Base-by-base conservation (phyloP, 1,140 invertebrate species). In the Drosophila yakuba region DNA sequence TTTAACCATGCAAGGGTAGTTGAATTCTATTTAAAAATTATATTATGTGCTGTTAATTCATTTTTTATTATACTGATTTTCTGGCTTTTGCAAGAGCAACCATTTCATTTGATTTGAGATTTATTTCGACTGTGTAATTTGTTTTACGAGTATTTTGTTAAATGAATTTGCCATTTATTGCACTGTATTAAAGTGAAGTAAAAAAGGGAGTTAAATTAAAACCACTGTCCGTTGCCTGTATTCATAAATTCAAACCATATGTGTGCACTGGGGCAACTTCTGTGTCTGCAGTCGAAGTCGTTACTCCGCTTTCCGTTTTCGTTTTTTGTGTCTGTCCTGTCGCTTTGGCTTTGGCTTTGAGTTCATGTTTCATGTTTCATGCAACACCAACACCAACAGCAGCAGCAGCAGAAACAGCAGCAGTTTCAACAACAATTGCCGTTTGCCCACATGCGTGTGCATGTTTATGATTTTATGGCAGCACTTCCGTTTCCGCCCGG, bases 391-490 rank as follows among this genome's bases (percentile, higher is more conserved):
- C 39, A 39, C 12, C 47, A 48, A 23, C 47, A n/a, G 5, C 47
- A 48, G 48, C 17, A 17, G 74, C 67, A 73, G 78, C n/a, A n/a
- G n/a, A 8, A 32, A 10, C 74, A 57, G 32, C 55, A 69, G 74
- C 67, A 73, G 78, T 64, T 61, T 63, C 69, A 63, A 45, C 71
- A 66, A 69, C 66, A 81, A 78, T 48, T 74, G 56, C 63, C 63
- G 68, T 60, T 60, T 73, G 79, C 76, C 67, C 72, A 80, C 69
- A 88, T 80, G 80, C 69, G 84, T 80, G 85, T 89, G 84, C 84
- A 90, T 89, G 84, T 85, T 89, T 89, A 89, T 89, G 84, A 89
- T 90, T 89, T 90, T 89, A 89, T 89, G 84, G 85, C 84, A 85
- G 77, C 84, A 90, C 84, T 90, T 89, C 84, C 84, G 84, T 80